Evolutionary conservation across 2,113 vertebrate species (phyloP).

Genomic region (Phrynosoma blainvillii): DNA sequence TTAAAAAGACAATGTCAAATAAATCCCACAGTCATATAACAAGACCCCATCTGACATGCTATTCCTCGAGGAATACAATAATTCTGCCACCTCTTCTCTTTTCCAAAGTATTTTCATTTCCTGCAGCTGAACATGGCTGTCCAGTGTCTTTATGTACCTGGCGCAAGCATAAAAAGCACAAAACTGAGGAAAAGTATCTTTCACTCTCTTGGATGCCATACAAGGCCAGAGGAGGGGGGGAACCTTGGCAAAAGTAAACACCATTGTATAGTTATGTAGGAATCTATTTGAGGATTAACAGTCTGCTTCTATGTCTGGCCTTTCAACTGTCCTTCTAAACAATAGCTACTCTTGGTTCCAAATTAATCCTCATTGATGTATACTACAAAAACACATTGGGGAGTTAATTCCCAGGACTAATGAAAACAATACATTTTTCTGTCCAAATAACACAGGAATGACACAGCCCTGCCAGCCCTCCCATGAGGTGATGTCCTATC

Average conservation of each 20-base stretch:
- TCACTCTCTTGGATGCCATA: not conserved
- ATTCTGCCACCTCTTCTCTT: not conserved
- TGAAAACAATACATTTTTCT: slow-evolving; percentile 61
- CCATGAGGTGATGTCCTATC: slow-evolving; percentile 57
- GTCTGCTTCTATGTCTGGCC: slow-evolving; percentile 21
- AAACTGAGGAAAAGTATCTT: not conserved
- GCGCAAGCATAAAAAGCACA: fast-evolving
- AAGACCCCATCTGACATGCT: not conserved
- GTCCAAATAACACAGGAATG: slow-evolving; percentile 51
- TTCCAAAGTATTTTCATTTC: not conserved
- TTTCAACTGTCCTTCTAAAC: slow-evolving; percentile 51
- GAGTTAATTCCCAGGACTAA: slow-evolving; percentile 55
- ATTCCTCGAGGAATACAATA: not conserved
- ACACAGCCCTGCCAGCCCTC: slow-evolving; percentile 39
- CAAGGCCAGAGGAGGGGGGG: not conserved
- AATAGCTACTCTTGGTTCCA: not conserved
- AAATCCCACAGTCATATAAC: not conserved
- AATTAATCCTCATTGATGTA: slow-evolving; percentile 47
- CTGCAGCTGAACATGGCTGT: not conserved
- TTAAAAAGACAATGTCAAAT: not conserved
- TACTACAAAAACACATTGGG: slow-evolving; percentile 21
- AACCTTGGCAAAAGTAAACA: fast-evolving
- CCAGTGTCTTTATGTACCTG: not conserved
- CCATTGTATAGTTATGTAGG: not conserved
- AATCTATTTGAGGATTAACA: fast-evolving